Base-by-base conservation (phyloP, 2,888 invertebrate genomes). In the Lordiphosa andalusiaca region DNA sequence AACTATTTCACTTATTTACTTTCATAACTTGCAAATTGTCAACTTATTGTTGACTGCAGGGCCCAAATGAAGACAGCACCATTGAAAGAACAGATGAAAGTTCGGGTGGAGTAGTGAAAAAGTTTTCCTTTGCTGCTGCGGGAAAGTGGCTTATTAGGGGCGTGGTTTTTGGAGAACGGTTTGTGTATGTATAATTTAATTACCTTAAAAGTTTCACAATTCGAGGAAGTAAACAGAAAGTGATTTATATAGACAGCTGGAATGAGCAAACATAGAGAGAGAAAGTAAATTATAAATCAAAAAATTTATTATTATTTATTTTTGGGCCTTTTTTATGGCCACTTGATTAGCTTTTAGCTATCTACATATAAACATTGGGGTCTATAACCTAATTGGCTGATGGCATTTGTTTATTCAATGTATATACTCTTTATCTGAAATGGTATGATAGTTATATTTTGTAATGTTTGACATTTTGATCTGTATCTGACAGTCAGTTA, bases 1-100 rank as follows among this genome's bases (percentile, higher is more conserved):
- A 84, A 84, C 78, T 78, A 84, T 84, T 77, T 84, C 84, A 81
- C 84, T 78, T 84, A 78, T 84, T 78, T 81, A 84, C 78, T 84
- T 78, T 84, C 78, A 74, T 82, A 78, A 78, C 82, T 78, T 78
- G 71, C 84, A 80, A 84, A 80, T 80, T 80, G 84, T 84, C 80
- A 84, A 80, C 80, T 82, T 82, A 84, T 80, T 84, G 84, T 71
- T 78, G 70, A 62, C 67, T 64, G 60, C 61, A 52, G 53, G 63
- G 69, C 69, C 59, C 48, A 53, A 49, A 44, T 52, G 40, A 47
- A 67, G 61, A 59, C 63, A 49, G 33, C 35, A 59, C 56, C 37
- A 39, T 13, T 36, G 16, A 41, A 53, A 48, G 21, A 9, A 12
- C 23, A 33, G 25, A 50, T 9, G 23, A 38, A 23, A 19, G n/a